Evolutionary conservation across 2,888 invertebrate genomes (phyloP), one percentile per base, ranked within the genome.

Genomic region (Laothoe populi): DNA sequence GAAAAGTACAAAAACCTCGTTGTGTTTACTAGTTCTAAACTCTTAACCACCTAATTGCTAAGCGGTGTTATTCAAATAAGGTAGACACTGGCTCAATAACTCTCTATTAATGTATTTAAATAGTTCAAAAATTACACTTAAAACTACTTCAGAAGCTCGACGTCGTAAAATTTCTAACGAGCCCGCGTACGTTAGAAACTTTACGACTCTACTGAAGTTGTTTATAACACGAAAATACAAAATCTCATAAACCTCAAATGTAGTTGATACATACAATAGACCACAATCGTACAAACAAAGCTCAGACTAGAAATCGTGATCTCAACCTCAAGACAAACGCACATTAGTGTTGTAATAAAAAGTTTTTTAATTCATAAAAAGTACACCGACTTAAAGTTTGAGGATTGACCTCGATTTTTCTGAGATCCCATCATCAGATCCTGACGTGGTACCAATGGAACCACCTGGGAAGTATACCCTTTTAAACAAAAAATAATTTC

Each of bases 11-110:
- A n/a, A n/a, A n/a, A n/a, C n/a, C n/a, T n/a, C n/a, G n/a, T n/a
- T n/a, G n/a, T n/a, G n/a, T 11, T 11, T 35, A 11, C 53, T 31
- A 53, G 35, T 10, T 4, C 53, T 11, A 53, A 19, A 8, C 13
- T 10, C 16, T 31, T 16, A 16, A 26, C 44, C 42, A 44, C 8
- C 19, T 19, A 19, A 8, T 44, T 44, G 44, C 44, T 49, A 49
- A 53, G 16, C 35, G 3, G 31, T 53, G 35, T 19, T 35, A 53
- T 53, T 53, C 53, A 53, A 53, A 53, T 53, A 53, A 53, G 35
- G 3, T 10, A 10, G 53, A 19, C 5, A 31, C 16, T 16, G 31
- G 10, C 19, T 31, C 31, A 53, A 53, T 53, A 53, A 53, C 19
- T 53, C 53, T 35, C 53, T 5, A 19, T 4, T 35, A 19, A 35